These are phyloP conservation scores for Temnothorax nylanderi DNA, from an alignment of 1,140 invertebrate species.

Conservation along the genomic window DNA sequence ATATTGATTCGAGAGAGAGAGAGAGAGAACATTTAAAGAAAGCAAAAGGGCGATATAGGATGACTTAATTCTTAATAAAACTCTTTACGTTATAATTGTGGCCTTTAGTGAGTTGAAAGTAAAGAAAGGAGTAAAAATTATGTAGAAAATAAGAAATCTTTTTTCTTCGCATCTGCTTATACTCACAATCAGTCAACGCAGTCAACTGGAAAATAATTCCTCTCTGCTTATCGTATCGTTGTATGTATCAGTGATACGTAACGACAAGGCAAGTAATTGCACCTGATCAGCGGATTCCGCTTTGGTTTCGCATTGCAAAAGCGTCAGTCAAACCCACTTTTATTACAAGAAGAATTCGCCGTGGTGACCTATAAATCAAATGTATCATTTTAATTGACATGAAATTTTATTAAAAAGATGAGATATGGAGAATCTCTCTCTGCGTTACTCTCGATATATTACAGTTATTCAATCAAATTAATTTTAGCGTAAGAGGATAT, in stretches of 20 bases:
- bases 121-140: not conserved
- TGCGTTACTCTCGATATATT: too few species aligned
- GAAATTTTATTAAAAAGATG: not conserved
- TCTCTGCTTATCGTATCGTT: not conserved
- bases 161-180: not conserved
- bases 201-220: not conserved
- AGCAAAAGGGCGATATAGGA: too few species aligned
- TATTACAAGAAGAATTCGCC: not conserved
- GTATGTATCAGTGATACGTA: not conserved
- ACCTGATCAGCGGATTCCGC: constrained; percentile 45
- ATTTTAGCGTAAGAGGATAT: not conserved
- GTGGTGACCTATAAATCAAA: constrained; percentile 34
- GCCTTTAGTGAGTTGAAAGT: not conserved
- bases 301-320: constrained; percentile 10
- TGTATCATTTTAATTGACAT: not conserved
- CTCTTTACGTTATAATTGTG: not conserved
- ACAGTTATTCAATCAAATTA: not conserved
- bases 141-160: not conserved
- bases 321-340: constrained; percentile 16
- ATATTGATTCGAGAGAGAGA: not conserved
- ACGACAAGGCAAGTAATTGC: constrained; percentile 7
- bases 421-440: not conserved
- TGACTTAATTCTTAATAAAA: not conserved
- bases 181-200: too few species aligned
- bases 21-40: not conserved